phyloP scores from a whole-genome alignment of 92 coral and sea anemone genomes.

The Umimayanthus kanabou region DNA sequence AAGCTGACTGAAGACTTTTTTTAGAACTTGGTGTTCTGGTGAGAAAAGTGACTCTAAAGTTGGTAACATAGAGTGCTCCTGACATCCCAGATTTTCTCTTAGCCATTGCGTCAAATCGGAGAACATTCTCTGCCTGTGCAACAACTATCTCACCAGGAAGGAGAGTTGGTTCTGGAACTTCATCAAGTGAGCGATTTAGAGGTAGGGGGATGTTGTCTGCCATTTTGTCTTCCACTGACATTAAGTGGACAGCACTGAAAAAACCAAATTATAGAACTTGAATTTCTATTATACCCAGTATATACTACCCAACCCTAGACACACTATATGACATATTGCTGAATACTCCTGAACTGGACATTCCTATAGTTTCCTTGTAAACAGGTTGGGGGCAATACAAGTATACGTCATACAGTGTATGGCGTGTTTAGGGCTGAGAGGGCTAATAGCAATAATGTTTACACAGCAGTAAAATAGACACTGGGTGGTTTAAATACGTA shows the following conservation, averaged over 20 bases:
- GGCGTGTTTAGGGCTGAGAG: too few relatives aligned
- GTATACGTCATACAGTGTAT: too few relatives aligned
- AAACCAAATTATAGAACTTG: background rate
- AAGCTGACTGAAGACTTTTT: slow-evolving; percentile 77
- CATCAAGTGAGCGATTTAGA: slow-evolving; percentile 35
- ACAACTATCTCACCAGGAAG: slow-evolving; percentile 95
- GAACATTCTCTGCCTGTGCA: slow-evolving; percentile 84
- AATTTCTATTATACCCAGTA: too few relatives aligned
- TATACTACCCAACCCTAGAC: too few relatives aligned
- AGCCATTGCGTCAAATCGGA: slow-evolving; percentile 94
- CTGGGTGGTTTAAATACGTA: too few relatives aligned
- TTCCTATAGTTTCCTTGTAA: too few relatives aligned
- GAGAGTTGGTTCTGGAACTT: slow-evolving; percentile 67
- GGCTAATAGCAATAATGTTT: too few relatives aligned
- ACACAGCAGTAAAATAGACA: too few relatives aligned
- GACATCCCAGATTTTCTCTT: slow-evolving; percentile 93
- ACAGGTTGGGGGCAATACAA: too few relatives aligned
- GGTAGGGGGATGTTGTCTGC: slow-evolving; percentile 10
- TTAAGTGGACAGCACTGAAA: background rate
- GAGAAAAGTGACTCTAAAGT: slow-evolving; percentile 89
- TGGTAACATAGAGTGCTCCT: slow-evolving; percentile 90
- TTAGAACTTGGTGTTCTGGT: slow-evolving; percentile 64
- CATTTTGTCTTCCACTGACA: slow-evolving; percentile 4
- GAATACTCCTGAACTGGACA: too few relatives aligned
- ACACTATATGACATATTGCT: too few relatives aligned